Evolutionary conservation across 2,113 vertebrate species (phyloP), one percentile per base, ranked within the genome.

Genomic region (Phodopus roborovskii): DNA sequence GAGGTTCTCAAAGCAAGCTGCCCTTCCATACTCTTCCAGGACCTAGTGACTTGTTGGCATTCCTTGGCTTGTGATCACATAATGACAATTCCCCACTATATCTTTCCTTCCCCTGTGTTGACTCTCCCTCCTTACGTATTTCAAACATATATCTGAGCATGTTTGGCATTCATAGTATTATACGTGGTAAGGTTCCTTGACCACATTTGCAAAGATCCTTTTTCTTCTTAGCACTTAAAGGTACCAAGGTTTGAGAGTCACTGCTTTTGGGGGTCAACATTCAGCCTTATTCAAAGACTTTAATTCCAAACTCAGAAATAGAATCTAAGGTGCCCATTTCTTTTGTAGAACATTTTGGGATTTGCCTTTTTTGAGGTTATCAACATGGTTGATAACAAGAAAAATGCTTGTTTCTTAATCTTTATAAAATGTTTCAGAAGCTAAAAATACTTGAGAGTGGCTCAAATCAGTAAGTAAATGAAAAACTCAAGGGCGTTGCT

Each of bases 391-490:
- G 26, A 42, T 56, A 81, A 91, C 0, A 30, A 95, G 75, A 95
- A 75, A 93, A 84, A 83, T 66, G 5, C 20, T 81, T 62, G 39
- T 84, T 96, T 90, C 70, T 90, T 84, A 77, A 84, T 92, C 62
- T 42, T 94, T 66, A 50, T 94, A 87, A 97, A 94, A 92, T 50
- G 79, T 88, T 73, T 89, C 42, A 88, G 86, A 16, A 95, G 45
- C 68, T 68, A 28, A 53, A 94, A n/a, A 94, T 62, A 45, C 68
- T 95, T 91, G 77, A 73, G 48, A 62, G 28, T 75, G 81, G 26
- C 20, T 83, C 56, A 77, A 95, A 92, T 88, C 92, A 87, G 12
- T 74, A 92, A 90, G 92, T 94, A 92, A 96, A 92, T 91, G 81
- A 83, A 92, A 97, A 94, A 53, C 92, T 84, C 77, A 36, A 92